Base-by-base conservation (phyloP, 2,113 vertebrate species). In the Progne subis region DNA sequence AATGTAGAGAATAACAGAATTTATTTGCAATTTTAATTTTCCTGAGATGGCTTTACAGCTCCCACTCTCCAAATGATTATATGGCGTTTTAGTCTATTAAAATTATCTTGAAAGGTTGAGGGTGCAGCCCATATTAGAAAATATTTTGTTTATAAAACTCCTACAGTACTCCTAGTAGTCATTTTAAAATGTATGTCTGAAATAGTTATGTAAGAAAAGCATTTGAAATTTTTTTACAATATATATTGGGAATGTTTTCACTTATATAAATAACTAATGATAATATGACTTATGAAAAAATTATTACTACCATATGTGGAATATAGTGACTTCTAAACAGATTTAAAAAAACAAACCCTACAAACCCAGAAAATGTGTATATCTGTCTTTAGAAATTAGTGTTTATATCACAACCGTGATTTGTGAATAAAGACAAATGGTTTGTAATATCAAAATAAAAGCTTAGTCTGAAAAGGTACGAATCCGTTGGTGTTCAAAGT, bases 391-490 rank as follows among this genome's bases (percentile, higher is more conserved):
- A 98, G 98, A 98, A 98, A 98, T 98, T 98, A 98, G 98, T 98
- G 98, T 98, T 98, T 98, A 98, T 98, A 98, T 98, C 98, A 98
- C 98, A 97, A 97, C 97, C 97, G 98, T 98, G 98, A 98, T 98
- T 98, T 98, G 98, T 98, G 98, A 98, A 98, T 98, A 98, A 98
- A 98, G 97, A 98, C 98, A 98, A 98, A 97, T 98, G 98, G 98
- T 98, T 98, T 98, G 98, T 98, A 98, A 98, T 98, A 98, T 98
- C 97, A 98, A 98, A 98, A 98, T 98, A 98, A 98, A 98, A 98
- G 97, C 96, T 98, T 98, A 98, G 98, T 98, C 98, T 98, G 97
- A 98, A 98, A 98, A 97, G 97, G 97, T 98, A 95, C 80, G 39
- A 72, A 31, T 77, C 93, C 47, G 9, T 80, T 81, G 81, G 94